Evolutionary conservation across 2,888 invertebrate species (phyloP).

Genomic region (Augiades crinisus): DNA sequence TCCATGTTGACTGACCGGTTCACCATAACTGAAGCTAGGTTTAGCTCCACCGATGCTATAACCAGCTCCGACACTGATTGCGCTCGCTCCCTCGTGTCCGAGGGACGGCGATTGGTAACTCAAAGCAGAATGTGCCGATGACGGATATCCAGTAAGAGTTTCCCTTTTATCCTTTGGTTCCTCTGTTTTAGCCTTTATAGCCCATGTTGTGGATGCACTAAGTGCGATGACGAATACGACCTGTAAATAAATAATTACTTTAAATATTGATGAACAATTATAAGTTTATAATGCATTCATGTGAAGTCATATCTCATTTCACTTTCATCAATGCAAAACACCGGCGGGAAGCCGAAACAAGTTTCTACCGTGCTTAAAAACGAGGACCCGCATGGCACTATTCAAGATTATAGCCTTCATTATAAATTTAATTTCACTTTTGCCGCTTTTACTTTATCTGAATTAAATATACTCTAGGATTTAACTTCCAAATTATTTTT

Average conservation of each 20-base stretch:
- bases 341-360: slow-evolving; percentile 43
- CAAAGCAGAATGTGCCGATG: slow-evolving; percentile 41
- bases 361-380: slow-evolving; percentile 38
- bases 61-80: slow-evolving; percentile 71
- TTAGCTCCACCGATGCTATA: slow-evolving; percentile 73
- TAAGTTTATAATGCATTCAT: no score
- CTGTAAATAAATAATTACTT: slow-evolving; percentile 53
- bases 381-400: slow-evolving; percentile 65
- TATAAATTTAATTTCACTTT: slow-evolving; percentile 74
- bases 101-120: slow-evolving; percentile 42
- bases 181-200: slow-evolving; percentile 52
- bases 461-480: slow-evolving; percentile 36
- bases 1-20: slow-evolving; percentile 40
- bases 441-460: slow-evolving; percentile 66
- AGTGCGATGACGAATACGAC: slow-evolving; percentile 61
- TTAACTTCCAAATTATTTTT: slow-evolving; percentile 14
- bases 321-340: slow-evolving; percentile 45
- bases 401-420: slow-evolving; percentile 65
- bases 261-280: neutral
- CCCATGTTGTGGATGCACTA: slow-evolving; percentile 61
- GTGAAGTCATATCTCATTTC: slow-evolving; percentile 30
- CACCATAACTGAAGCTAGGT: slow-evolving; percentile 51
- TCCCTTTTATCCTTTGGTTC: slow-evolving; percentile 71
- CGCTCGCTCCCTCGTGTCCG: slow-evolving; percentile 62
- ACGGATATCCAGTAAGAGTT: slow-evolving; percentile 54